Conservation (phyloP, 1,140 invertebrate genomes). For the Dolichoris vasculosae region DNA sequence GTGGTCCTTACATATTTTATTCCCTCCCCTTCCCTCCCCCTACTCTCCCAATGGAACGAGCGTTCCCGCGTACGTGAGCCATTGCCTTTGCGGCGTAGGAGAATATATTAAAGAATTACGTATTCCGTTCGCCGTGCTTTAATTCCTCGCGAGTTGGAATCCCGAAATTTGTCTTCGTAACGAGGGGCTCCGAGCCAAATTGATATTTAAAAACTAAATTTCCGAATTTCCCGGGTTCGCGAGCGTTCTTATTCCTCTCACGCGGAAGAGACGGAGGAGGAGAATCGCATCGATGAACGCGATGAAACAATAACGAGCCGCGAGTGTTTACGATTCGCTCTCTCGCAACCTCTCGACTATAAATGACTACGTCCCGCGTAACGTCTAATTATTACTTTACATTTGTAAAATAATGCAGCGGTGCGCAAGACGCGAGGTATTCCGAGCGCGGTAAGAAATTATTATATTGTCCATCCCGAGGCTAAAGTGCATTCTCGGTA, state of each 20-base stretch:
- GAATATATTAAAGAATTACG: conserved; percentile 16
- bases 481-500: conserved; percentile 9
- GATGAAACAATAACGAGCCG: background rate
- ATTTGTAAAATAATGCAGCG: background rate
- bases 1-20: conserved; percentile 11
- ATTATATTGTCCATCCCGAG: background rate
- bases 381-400: conserved; percentile 11
- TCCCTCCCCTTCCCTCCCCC: too few species aligned
- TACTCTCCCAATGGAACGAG: too few species aligned
- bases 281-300: background rate
- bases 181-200: background rate
- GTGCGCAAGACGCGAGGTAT: background rate
- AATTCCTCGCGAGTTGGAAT: background rate
- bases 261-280: background rate
- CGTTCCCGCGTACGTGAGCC: background rate
- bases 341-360: background rate
- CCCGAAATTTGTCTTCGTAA: background rate
- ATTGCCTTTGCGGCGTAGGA: background rate
- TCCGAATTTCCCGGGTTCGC: background rate
- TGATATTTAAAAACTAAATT: background rate
- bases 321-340: background rate
- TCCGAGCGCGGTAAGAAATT: background rate
- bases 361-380: background rate
- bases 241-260: background rate
- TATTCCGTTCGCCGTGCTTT: conserved; percentile 1